Evolutionary conservation across 1,140 invertebrate genomes (phyloP).

Genomic region (Globodera rostochiensis): DNA sequence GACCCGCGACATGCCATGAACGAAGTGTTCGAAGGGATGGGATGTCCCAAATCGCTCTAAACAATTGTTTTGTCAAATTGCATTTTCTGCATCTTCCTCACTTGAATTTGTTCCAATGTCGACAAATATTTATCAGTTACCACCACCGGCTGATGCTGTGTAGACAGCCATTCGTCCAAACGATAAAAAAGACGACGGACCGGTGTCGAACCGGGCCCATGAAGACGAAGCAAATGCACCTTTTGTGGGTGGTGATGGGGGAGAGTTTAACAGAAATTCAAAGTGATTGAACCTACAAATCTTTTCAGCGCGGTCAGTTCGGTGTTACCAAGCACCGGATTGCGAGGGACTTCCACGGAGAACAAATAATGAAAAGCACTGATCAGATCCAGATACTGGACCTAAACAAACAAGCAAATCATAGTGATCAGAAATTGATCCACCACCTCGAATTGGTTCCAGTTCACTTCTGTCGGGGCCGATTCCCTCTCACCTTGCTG

Average conservation of each 20-base stretch:
- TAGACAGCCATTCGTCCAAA: slow-evolving; percentile 59
- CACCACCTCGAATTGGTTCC: slow-evolving; percentile 51
- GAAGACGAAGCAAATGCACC: slow-evolving; percentile 57
- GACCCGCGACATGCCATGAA: slow-evolving; percentile 78
- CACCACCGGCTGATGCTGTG: slow-evolving; percentile 33
- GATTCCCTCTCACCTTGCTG: not conserved
- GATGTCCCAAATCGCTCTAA: slow-evolving; percentile 39
- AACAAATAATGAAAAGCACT: slow-evolving; percentile 49
- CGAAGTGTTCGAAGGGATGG: slow-evolving; percentile 36
- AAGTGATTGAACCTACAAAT: not conserved
- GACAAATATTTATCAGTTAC: slow-evolving; percentile 56
- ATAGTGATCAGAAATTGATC: not conserved
- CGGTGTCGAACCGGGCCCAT: slow-evolving; percentile 60
- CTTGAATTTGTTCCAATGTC: slow-evolving; percentile 57
- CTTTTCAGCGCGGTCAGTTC: slow-evolving; percentile 19
- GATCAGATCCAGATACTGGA: slow-evolving; percentile 47
- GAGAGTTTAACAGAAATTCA: not conserved
- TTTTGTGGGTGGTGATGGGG: slow-evolving; percentile 44
- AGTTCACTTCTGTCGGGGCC: slow-evolving; percentile 26
- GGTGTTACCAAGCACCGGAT: slow-evolving; percentile 31
- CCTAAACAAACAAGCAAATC: not conserved
- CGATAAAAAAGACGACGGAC: slow-evolving; percentile 60
- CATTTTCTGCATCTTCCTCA: not conserved
- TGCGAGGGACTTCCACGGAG: slow-evolving; percentile 48
- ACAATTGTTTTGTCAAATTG: slow-evolving; percentile 13